phyloP scores from a whole-genome alignment of 2,888 invertebrate genomes.

The Caenorhabditis sp. region DNA sequence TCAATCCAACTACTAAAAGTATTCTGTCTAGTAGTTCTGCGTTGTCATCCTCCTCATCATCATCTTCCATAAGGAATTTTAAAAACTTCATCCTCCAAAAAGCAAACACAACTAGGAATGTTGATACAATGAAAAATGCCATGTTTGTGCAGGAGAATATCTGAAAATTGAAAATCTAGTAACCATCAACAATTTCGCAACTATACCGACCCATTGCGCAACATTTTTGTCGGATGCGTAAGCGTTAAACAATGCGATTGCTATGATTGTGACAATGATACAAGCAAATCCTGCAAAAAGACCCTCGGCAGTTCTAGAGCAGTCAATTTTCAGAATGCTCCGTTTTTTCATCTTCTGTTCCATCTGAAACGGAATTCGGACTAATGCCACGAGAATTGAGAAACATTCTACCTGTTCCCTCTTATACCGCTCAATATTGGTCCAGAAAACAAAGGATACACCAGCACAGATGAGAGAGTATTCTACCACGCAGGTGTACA shows the following conservation, averaged over 20 bases:
- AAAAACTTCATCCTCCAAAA: slow-evolving; percentile 73
- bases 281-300: slow-evolving; percentile 71
- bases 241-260: slow-evolving; percentile 73
- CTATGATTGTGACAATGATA: slow-evolving; percentile 69
- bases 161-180: slow-evolving; percentile 51
- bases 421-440: slow-evolving; percentile 64
- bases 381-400: not conserved
- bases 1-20: slow-evolving; percentile 71
- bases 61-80: slow-evolving; percentile 67
- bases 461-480: slow-evolving; percentile 76
- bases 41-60: slow-evolving; percentile 72
- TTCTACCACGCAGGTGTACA: slow-evolving; percentile 77
- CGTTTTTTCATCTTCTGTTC: slow-evolving; percentile 65
- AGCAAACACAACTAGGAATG: slow-evolving; percentile 66
- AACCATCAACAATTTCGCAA: no score
- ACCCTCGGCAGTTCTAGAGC: slow-evolving; percentile 74
- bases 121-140: slow-evolving; percentile 68
- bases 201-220: slow-evolving; percentile 72
- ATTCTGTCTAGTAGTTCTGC: slow-evolving; percentile 74
- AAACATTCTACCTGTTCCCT: slow-evolving; percentile 18
- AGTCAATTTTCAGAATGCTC: slow-evolving; percentile 74
- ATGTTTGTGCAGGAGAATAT: slow-evolving; percentile 74
- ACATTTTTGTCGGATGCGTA: slow-evolving; percentile 67
- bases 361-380: slow-evolving; percentile 22
- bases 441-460: slow-evolving; percentile 75